Conservation (phyloP, 2,797 vertebrate species). For the Poecilia gillii region DNA sequence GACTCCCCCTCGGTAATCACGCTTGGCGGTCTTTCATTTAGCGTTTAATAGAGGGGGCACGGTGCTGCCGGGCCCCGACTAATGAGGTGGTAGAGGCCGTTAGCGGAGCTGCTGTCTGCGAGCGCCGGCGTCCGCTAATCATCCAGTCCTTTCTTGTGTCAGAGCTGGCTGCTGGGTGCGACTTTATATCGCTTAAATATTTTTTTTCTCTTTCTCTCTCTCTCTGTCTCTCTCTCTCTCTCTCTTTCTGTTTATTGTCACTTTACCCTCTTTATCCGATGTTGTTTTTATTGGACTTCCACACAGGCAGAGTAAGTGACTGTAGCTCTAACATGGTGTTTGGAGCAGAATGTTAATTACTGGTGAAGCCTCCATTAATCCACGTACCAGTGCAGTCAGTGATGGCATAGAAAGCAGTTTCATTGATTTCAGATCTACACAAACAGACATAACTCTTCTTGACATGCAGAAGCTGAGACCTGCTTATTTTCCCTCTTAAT, state of each 20-base stretch:
- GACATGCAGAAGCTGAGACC: constrained; percentile 25
- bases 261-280: background rate
- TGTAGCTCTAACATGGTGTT: constrained; percentile 19
- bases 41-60: constrained; percentile 70
- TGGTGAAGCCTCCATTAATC: constrained; percentile 50
- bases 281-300: constrained; percentile 23
- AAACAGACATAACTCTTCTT: constrained; percentile 39
- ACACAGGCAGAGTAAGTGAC: constrained; percentile 21
- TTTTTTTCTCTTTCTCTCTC: background rate
- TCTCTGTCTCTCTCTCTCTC: no score
- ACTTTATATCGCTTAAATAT: constrained; percentile 37
- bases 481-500: constrained; percentile 41
- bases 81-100: constrained; percentile 72
- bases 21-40: constrained; percentile 73
- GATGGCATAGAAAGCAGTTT: constrained; percentile 26
- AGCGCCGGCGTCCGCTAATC: constrained; percentile 60
- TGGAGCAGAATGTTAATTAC: constrained; percentile 60
- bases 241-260: background rate
- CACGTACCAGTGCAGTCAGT: constrained; percentile 11
- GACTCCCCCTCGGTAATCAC: constrained; percentile 73
- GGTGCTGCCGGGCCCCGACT: constrained; percentile 66
- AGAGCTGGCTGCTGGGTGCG: constrained; percentile 23
- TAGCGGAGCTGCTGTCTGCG: constrained; percentile 56
- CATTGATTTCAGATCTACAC: constrained; percentile 51
- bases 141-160: constrained; percentile 62